These are phyloP conservation scores for Cossypha dichroa DNA, from an alignment of 2,797 vertebrate genomes.

Conservation along the genomic window DNA sequence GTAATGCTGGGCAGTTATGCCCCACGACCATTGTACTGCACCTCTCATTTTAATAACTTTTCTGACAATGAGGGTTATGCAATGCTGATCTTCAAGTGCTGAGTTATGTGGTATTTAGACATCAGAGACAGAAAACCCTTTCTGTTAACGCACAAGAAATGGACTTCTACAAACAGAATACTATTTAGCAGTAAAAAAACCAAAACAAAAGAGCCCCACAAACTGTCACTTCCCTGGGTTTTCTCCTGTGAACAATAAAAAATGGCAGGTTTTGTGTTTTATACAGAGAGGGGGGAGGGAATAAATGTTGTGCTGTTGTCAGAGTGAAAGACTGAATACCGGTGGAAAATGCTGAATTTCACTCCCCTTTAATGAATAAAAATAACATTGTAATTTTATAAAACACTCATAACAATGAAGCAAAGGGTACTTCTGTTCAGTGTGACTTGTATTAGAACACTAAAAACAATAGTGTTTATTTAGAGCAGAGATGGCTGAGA, in stretches of 20 bases:
- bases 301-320: neutral
- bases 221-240: accelerated
- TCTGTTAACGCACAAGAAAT: neutral
- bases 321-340: neutral
- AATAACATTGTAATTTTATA: neutral
- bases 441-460: neutral
- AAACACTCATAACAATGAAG: neutral
- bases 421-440: neutral
- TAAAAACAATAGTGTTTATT: neutral
- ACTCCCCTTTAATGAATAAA: neutral
- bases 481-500: neutral
- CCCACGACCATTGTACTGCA: neutral
- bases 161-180: neutral
- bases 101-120: neutral
- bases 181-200: neutral
- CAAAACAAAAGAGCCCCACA: neutral
- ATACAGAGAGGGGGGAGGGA: accelerated
- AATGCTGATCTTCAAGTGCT: neutral
- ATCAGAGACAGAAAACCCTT: neutral
- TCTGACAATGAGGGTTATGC: neutral
- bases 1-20: neutral
- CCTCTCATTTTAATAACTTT: conserved; percentile 19
- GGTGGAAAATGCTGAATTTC: neutral
- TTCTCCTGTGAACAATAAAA: neutral
- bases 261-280: neutral